phyloP scores from a whole-genome alignment of 2,113 vertebrate genomes.

The Oxyruncus cristatus region DNA sequence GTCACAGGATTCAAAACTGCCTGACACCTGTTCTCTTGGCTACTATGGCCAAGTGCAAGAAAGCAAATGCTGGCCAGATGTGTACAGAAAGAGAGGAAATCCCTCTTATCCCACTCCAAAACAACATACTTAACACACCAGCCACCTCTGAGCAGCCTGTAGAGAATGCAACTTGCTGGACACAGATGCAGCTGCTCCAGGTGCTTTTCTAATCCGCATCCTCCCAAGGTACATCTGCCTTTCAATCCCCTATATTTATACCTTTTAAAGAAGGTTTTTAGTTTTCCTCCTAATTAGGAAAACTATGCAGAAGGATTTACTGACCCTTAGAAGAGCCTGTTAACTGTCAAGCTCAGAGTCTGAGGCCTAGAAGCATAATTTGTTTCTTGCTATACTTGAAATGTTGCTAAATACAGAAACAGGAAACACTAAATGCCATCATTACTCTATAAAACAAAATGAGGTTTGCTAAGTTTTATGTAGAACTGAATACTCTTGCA shows the following conservation, averaged over 20 bases:
- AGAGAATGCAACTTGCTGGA: not conserved
- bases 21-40: not conserved
- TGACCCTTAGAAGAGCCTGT: not conserved
- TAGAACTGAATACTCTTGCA: not conserved
- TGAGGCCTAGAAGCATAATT: not conserved
- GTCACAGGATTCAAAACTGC: not conserved
- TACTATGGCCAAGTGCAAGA: not conserved
- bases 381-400: not conserved
- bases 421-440: not conserved
- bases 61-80: not conserved
- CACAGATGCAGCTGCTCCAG: not conserved
- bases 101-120: not conserved
- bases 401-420: not conserved
- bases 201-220: not conserved
- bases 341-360: not conserved
- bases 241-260: not conserved
- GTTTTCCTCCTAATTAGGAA: constrained; percentile 10
- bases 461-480: not conserved
- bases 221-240: not conserved
- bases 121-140: not conserved
- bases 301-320: not conserved
- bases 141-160: not conserved
- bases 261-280: not conserved
- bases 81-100: not conserved
- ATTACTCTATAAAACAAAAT: not conserved